Evolutionary conservation across 2,888 invertebrate genomes (phyloP).

Genomic region (Dryococelus australis): DNA sequence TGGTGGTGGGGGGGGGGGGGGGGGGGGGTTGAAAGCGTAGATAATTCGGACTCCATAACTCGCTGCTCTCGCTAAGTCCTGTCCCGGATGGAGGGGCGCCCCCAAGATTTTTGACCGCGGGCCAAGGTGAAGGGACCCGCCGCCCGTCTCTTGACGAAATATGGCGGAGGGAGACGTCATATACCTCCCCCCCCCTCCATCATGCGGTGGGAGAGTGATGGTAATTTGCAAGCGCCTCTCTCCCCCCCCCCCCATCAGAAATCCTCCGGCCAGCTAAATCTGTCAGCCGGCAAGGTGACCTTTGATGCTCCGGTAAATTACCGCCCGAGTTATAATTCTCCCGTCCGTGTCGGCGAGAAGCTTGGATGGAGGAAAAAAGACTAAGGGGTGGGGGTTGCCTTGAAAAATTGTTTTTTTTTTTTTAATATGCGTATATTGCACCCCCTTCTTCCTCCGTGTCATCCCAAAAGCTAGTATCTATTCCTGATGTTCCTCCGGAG

Average conservation of each 20-base stretch:
- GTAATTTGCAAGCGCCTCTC: neutral
- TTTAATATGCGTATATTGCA: too few relatives aligned
- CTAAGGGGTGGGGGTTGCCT: neutral
- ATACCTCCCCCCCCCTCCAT: neutral
- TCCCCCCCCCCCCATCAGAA: neutral
- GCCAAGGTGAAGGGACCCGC: slow-evolving; percentile 16
- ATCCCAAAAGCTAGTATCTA: neutral
- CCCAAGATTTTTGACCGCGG: neutral
- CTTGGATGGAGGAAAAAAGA: neutral
- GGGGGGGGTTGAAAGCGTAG: neutral
- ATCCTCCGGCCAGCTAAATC: neutral
- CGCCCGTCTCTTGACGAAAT: neutral
- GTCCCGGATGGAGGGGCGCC: neutral
- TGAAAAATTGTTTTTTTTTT: neutral
- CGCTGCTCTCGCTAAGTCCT: neutral
- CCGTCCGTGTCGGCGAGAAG: neutral
- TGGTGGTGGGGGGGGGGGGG: neutral
- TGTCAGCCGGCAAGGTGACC: slow-evolving; percentile 16
- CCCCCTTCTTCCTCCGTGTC: neutral
- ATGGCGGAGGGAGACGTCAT: neutral
- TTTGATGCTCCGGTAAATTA: slow-evolving; percentile 4
- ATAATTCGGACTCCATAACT: slow-evolving; percentile 16
- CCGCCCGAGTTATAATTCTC: neutral
- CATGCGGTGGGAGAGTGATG: neutral
- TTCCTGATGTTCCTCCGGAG: neutral